A percentile compares a stretch with the other conserved stretches of the same genome.
phyloP scores from a whole-genome alignment of 2,113 vertebrate genomes.

The Takifugu flavidus region DNA sequence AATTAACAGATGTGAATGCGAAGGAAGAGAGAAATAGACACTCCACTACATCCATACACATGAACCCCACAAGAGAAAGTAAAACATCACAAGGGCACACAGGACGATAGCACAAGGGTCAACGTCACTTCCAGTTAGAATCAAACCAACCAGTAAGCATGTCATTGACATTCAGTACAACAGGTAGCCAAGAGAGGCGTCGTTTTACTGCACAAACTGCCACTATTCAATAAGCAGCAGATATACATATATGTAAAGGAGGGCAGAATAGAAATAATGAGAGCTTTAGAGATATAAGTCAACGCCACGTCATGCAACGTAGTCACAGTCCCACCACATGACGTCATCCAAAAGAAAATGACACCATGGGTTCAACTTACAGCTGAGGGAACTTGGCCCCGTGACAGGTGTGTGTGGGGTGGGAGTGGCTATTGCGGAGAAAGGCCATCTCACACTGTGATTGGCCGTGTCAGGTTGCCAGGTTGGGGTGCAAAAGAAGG shows the following conservation, averaged over 20 bases:
- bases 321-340: conserved; percentile 81
- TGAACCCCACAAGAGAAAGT: conserved; percentile 59
- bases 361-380: conserved; percentile 83
- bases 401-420: conserved; percentile 64
- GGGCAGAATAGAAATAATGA: conserved; percentile 62
- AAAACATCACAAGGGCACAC: conserved; percentile 71
- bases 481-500: conserved; percentile 77
- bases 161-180: conserved; percentile 72
- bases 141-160: conserved; percentile 72
- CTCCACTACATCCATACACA: conserved; percentile 69
- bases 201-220: conserved; percentile 75
- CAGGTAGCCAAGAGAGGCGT: conserved; percentile 72
- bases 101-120: conserved; percentile 74
- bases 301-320: conserved; percentile 81
- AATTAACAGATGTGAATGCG: conserved; percentile 45
- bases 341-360: conserved; percentile 79
- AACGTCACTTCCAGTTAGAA: conserved; percentile 74
- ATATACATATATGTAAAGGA: conserved; percentile 58
- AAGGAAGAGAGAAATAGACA: conserved; percentile 57
- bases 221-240: conserved; percentile 64
- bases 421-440: conserved; percentile 73
- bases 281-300: conserved; percentile 64
- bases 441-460: conserved; percentile 79
- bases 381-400: conserved; percentile 74
- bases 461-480: conserved; percentile 77